A percentile compares a stretch with the other conserved stretches of the same genome.
Conservation (phyloP, 2,113 vertebrate species). For the Melospiza melodia region DNA sequence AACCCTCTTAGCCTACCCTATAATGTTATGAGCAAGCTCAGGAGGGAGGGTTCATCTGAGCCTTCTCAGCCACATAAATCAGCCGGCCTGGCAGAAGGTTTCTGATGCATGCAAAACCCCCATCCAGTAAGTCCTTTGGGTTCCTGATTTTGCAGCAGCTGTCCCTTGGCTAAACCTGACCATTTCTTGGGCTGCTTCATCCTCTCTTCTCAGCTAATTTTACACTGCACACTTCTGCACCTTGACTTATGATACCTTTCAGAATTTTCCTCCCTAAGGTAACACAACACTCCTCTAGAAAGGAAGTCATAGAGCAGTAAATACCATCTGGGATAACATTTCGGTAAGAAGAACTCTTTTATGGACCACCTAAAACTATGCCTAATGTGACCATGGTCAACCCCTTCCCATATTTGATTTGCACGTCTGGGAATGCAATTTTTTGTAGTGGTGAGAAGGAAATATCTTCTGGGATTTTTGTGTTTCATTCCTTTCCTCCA, state of each 20-base stretch:
- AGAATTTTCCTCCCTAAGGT: slow-evolving; percentile 51
- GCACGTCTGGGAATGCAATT: neutral
- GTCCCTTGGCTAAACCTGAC: slow-evolving; percentile 32
- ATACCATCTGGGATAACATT: slow-evolving; percentile 59
- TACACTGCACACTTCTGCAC: neutral
- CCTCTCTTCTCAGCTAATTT: slow-evolving; percentile 47
- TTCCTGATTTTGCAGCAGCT: slow-evolving; percentile 8
- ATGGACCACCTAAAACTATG: slow-evolving; percentile 47
- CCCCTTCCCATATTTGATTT: neutral
- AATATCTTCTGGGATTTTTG: neutral
- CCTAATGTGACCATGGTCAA: slow-evolving; percentile 16
- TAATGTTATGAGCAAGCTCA: slow-evolving; percentile 51
- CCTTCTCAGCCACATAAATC: slow-evolving; percentile 38
- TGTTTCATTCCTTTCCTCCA: neutral
- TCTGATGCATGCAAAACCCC: neutral
- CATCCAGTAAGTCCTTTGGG: neutral
- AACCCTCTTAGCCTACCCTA: slow-evolving; percentile 57
- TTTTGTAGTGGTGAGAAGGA: neutral
- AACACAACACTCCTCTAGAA: slow-evolving; percentile 57
- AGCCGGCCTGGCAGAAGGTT: slow-evolving; percentile 13
- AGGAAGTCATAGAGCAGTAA: slow-evolving; percentile 52
- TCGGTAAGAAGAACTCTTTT: slow-evolving; percentile 52
- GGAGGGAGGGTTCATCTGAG: slow-evolving; percentile 38
- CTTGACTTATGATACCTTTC: slow-evolving; percentile 62
- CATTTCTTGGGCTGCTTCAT: slow-evolving; percentile 5